These are phyloP conservation scores for Urechis unicinctus DNA, from an alignment of 2,888 invertebrate species.

Conservation along the genomic window DNA sequence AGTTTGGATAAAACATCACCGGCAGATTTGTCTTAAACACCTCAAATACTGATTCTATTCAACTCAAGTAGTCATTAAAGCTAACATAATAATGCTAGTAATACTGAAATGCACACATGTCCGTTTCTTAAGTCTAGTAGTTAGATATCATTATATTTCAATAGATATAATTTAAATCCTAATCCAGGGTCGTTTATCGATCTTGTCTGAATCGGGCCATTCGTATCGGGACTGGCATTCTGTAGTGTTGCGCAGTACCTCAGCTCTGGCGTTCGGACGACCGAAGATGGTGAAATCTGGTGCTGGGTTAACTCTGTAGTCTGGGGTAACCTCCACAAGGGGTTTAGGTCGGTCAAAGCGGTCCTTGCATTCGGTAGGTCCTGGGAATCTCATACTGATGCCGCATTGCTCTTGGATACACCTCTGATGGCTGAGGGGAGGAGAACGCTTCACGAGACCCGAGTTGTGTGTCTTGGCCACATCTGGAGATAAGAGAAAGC, in stretches of 20 bases:
- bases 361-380: slow-evolving; percentile 42
- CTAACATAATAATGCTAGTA: too few relatives aligned
- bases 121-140: too few relatives aligned
- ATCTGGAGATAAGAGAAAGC: too few relatives aligned
- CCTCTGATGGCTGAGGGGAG: slow-evolving; percentile 13
- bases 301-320: slow-evolving; percentile 45
- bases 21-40: too few relatives aligned
- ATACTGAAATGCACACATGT: too few relatives aligned
- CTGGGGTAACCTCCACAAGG: slow-evolving; percentile 26
- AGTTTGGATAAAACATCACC: too few relatives aligned
- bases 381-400: slow-evolving; percentile 46
- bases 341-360: slow-evolving; percentile 29
- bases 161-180: neutral
- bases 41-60: too few relatives aligned
- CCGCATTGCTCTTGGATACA: slow-evolving; percentile 47
- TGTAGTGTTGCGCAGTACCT: slow-evolving; percentile 18
- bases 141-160: neutral
- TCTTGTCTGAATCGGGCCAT: slow-evolving; percentile 43
- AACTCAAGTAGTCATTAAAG: too few relatives aligned
- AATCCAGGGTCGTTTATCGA: slow-evolving; percentile 40
- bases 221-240: slow-evolving; percentile 46
- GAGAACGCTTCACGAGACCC: neutral
- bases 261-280: slow-evolving; percentile 30
- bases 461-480: too few relatives aligned
- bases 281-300: slow-evolving; percentile 42